phyloP scores from a whole-genome alignment of 2,113 vertebrate genomes.

The Paracanthobrama guichenoti region DNA sequence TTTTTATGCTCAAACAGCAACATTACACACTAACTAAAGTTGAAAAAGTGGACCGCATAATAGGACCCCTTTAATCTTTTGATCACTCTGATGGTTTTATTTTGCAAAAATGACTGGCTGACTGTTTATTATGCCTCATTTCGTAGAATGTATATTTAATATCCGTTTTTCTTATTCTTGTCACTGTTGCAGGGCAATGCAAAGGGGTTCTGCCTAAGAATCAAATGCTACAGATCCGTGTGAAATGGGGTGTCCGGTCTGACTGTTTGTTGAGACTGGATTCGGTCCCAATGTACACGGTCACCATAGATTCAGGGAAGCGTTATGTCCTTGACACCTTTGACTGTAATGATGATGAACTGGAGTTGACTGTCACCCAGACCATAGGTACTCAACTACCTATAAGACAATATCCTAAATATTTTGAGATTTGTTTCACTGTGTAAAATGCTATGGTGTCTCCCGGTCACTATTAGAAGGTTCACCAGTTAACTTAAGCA shows the following conservation, averaged over 20 bases:
- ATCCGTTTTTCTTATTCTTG: not conserved
- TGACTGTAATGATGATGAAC: conserved; percentile 71
- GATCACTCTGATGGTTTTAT: no score
- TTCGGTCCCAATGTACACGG: conserved; percentile 59
- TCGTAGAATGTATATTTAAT: not conserved
- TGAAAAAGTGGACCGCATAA: no score
- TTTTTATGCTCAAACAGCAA: no score
- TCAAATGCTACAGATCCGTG: conserved; percentile 66
- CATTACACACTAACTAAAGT: no score
- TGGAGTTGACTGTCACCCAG: conserved; percentile 75
- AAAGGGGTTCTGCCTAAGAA: conserved; percentile 72
- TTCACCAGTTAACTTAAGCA: not conserved
- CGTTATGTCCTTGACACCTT: conserved; percentile 76
- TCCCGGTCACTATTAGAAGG: not conserved
- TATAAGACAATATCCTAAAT: not conserved
- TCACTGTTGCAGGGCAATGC: conserved; percentile 56
- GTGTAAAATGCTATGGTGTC: not conserved
- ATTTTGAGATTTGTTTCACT: not conserved
- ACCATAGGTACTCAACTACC: conserved; percentile 74
- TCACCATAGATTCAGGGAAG: conserved; percentile 71
- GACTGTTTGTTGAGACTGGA: conserved; percentile 79
- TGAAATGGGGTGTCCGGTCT: conserved; percentile 59
- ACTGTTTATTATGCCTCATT: not conserved
- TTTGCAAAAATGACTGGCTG: no score
- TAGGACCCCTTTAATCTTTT: no score